These are phyloP conservation scores for Hybognathus amarus DNA, from an alignment of 2,797 vertebrate genomes.

Conservation along the genomic window DNA sequence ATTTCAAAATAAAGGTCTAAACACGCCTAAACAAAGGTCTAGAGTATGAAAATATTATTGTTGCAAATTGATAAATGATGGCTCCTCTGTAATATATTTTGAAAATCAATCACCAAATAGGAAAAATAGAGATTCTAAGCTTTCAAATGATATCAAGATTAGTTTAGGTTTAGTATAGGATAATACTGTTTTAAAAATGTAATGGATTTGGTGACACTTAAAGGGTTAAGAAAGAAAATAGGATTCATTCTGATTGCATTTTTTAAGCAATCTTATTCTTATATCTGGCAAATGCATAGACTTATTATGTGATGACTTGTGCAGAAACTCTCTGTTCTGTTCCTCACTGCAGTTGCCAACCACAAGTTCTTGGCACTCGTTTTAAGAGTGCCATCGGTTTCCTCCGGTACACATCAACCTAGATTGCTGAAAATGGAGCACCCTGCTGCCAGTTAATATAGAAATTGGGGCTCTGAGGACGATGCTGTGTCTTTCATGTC, in stretches of 20 bases:
- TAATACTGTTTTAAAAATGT: too few species aligned
- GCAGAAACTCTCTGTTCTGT: slow-evolving; percentile 15
- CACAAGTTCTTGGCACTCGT: slow-evolving; percentile 49
- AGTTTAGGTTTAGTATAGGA: too few species aligned
- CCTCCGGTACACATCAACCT: slow-evolving; percentile 73
- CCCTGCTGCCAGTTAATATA: slow-evolving; percentile 66
- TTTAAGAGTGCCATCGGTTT: slow-evolving; percentile 64
- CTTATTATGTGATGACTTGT: slow-evolving; percentile 27
- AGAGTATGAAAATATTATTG: too few species aligned
- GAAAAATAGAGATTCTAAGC: too few species aligned
- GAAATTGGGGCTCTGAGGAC: slow-evolving; percentile 69
- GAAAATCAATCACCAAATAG: too few species aligned
- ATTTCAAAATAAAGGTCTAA: too few species aligned
- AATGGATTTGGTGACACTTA: too few species aligned
- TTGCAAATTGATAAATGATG: too few species aligned
- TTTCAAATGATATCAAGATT: too few species aligned
- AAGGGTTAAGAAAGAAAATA: background rate
- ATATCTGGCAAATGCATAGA: background rate
- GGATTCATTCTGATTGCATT: background rate
- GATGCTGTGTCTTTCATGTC: slow-evolving; percentile 49
- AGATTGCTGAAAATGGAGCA: slow-evolving; percentile 75
- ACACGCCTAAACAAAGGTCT: too few species aligned
- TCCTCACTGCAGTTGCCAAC: slow-evolving; percentile 32
- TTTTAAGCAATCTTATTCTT: background rate
- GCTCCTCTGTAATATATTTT: too few species aligned